phyloP scores from a whole-genome alignment of 2,113 vertebrate genomes.

The Neotragus moschatus region DNA sequence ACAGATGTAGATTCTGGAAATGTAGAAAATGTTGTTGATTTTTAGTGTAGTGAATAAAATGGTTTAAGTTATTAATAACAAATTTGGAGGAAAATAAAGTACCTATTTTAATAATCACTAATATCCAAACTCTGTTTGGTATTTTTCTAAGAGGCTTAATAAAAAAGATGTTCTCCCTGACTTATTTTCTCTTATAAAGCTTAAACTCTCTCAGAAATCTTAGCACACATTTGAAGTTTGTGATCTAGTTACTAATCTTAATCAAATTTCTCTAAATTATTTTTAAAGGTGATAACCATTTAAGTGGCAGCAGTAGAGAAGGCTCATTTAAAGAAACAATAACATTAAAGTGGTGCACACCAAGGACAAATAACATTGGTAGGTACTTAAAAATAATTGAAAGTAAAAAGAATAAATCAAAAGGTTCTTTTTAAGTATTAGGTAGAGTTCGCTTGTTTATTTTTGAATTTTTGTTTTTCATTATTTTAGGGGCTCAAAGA shows the following conservation, averaged over 20 bases:
- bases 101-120: not conserved
- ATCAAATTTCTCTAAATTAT: conserved; percentile 17
- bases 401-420: not conserved
- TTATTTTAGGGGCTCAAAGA: not conserved
- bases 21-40: not conserved
- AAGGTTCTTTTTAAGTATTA: not conserved
- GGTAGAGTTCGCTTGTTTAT: not conserved
- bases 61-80: not conserved
- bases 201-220: not conserved
- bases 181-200: not conserved
- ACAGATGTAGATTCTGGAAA: not conserved
- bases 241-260: not conserved
- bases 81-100: not conserved
- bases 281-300: conserved; percentile 89
- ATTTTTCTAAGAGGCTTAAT: not conserved
- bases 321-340: conserved; percentile 94
- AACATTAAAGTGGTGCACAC: conserved; percentile 98
- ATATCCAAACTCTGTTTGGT: not conserved
- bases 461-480: not conserved
- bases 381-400: conserved; percentile 55
- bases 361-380: conserved; percentile 97
- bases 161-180: not conserved
- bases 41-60: not conserved
- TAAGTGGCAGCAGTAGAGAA: conserved; percentile 88
- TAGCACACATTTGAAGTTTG: not conserved